Conservation (phyloP, 1,140 invertebrate species). For the Drosophila sechellia region DNA sequence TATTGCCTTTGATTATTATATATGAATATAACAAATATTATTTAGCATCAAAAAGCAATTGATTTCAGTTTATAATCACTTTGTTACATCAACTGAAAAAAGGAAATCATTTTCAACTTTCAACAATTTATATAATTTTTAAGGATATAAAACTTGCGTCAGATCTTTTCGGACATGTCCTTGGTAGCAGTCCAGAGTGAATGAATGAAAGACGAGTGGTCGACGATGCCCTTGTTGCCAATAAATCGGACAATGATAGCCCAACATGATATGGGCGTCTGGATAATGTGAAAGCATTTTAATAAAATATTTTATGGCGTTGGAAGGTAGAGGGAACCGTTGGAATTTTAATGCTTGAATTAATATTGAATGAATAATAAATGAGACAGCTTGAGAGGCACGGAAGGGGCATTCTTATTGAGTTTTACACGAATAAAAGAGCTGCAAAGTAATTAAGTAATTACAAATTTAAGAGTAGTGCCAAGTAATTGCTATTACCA, state of each 20-base stretch:
- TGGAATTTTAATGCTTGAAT: constrained; percentile 33
- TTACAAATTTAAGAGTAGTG: neutral
- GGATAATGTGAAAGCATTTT: constrained; percentile 39
- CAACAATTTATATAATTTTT: neutral
- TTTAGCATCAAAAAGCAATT: no score
- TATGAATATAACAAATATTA: neutral
- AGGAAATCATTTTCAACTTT: no score
- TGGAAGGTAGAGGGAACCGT: neutral
- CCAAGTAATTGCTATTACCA: neutral
- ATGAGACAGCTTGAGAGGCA: constrained; percentile 11
- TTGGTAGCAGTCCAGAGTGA: constrained; percentile 14
- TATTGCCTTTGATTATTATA: neutral
- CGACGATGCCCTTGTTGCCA: constrained; percentile 30
- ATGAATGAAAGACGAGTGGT: constrained; percentile 11
- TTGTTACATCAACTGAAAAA: no score
- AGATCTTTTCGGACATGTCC: neutral
- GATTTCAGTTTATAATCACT: no score
- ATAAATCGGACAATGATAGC: constrained; percentile 56
- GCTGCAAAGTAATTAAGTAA: neutral
- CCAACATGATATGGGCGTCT: constrained; percentile 49
- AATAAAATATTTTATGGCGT: constrained; percentile 37
- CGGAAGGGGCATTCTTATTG: constrained; percentile 6
- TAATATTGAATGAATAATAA: constrained; percentile 45
- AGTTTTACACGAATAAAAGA: constrained; percentile 5
- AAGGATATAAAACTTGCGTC: neutral